Evolutionary conservation across 2,113 vertebrate genomes (phyloP), one percentile per base, ranked within the genome.

Genomic region (Dicentrarchus labrax): DNA sequence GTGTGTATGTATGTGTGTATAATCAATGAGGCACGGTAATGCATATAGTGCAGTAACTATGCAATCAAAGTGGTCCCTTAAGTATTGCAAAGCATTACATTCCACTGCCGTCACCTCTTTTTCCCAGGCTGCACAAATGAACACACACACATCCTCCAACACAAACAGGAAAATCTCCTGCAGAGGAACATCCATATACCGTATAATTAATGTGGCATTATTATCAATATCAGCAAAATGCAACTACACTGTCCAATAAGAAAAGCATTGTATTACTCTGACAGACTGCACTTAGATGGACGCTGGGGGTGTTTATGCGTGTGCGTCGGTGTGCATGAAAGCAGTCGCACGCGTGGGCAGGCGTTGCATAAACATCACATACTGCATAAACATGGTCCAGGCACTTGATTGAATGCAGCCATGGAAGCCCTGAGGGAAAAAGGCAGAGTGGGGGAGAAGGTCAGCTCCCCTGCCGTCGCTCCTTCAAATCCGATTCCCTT

Each of bases 351-450:
- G 86, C 71, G 82, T 92, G 91, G 89, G 93, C 86, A 91, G 89
- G 39, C 75, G 9, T 80, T 88, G 89, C 87, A 92, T 92, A 93
- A 94, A 94, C 91, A 92, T 90, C 83, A 87, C 86, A 80, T 80
- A 78, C 80, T 86, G 85, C 90, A 92, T 89, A 87, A 92, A 92
- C 88, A 93, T 82, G 45, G 83, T 54, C 36, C 48, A 87, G 81
- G 88, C 86, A 80, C 83, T 92, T 93, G 92, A 94, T 86, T 90
- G 90, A 93, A 92, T 79, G 82, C 86, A 91, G 90, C 89, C 82
- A 80, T 54, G 65, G 78, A 82, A 78, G 78, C 83, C 85, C 53
- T 4, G 48, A 86, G 85, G 83, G 83, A 77, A 73, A 84, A 64
- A 72, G 69, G 73, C 78, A 83, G 92, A 70, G 86, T 5, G 80